Base-by-base conservation (phyloP, 2,113 vertebrate species). In the Amia ocellicauda region DNA sequence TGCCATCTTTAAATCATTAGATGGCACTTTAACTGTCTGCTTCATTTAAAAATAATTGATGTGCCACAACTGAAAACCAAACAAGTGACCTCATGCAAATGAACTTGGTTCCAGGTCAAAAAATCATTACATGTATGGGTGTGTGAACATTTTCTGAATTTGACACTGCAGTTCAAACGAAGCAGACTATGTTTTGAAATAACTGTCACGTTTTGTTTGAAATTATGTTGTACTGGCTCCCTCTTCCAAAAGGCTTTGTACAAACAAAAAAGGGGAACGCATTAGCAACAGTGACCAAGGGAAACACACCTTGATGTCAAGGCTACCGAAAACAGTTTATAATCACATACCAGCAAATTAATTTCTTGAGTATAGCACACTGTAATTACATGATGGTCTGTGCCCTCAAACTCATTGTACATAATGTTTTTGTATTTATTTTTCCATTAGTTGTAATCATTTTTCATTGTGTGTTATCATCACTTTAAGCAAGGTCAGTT, bases 231-330 rank as follows among this genome's bases (percentile, higher is more conserved):
- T 8, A 26, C 16, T 28, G 23, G 17, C 53, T 7, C 27, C n/a
- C 3, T 24, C 27, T 56, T 51, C 45, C 45, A 50, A 11, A 17
- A 19, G 45, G 43, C 24, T 62, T n/a, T 10, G 9, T 7, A 29
- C 19, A 50, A 51, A 19, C 26, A 17, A 29, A 26, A 29, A 43
- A 11, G 11, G 7, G 23, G 17, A 11, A 43, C 8, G 17, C 26
- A n/a, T 27, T 31, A 58, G 22, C 3, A 23, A 50, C 22, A 17
- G 51, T 45, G 22, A 24, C 43, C 43, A 42, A 40, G 58, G 67
- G 24, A 69, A 69, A 69, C 63, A 47, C 4, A 66, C 51, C 73
- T 71, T 63, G 60, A 64, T 23, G 45, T 65, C 58, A 58, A 45
- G 52, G 64, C 41, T 49, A 26, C 31, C 19, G 27, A 31, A 56